phyloP scores from a whole-genome alignment of 2,797 vertebrate genomes.

The Rhinella marina region DNA sequence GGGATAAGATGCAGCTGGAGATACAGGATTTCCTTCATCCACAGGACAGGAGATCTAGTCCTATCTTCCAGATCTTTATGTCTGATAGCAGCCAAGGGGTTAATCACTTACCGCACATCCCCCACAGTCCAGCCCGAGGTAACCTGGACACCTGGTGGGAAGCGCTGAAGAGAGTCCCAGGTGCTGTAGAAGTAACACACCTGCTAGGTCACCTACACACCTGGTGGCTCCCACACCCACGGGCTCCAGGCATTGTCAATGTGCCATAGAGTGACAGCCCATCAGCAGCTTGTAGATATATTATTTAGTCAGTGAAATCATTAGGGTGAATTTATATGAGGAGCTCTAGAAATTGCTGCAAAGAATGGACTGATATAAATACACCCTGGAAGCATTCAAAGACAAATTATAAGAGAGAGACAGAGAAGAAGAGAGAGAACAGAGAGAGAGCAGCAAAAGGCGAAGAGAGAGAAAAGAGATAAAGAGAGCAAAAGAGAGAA shows the following conservation, averaged over 20 bases:
- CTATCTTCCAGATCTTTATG: neutral
- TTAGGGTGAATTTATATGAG: neutral
- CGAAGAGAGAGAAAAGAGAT: too few relatives aligned
- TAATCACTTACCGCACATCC: neutral
- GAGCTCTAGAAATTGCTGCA: too few relatives aligned
- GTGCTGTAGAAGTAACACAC: slow-evolving; percentile 34
- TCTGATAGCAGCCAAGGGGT: neutral
- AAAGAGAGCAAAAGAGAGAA: too few relatives aligned
- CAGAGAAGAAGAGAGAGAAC: too few relatives aligned
- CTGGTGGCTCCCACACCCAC: slow-evolving; percentile 47
- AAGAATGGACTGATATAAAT: too few relatives aligned
- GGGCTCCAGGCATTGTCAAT: neutral
- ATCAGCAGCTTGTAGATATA: neutral
- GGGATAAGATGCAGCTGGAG: neutral
- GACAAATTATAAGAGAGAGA: too few relatives aligned
- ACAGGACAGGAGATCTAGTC: too few relatives aligned
- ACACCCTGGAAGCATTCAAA: too few relatives aligned
- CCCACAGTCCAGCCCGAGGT: neutral
- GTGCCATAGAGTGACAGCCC: neutral
- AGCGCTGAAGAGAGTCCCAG: slow-evolving; percentile 2
- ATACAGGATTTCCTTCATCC: neutral
- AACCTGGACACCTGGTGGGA: slow-evolving; percentile 30
- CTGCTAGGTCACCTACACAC: slow-evolving; percentile 48
- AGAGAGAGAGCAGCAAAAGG: too few relatives aligned
- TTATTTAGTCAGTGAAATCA: neutral